Percentiles rank a stretch among this genome's conserved stretches.
Evolutionary conservation across 2,797 vertebrate genomes (phyloP).

Genomic region (Knipowitschia caucasica): DNA sequence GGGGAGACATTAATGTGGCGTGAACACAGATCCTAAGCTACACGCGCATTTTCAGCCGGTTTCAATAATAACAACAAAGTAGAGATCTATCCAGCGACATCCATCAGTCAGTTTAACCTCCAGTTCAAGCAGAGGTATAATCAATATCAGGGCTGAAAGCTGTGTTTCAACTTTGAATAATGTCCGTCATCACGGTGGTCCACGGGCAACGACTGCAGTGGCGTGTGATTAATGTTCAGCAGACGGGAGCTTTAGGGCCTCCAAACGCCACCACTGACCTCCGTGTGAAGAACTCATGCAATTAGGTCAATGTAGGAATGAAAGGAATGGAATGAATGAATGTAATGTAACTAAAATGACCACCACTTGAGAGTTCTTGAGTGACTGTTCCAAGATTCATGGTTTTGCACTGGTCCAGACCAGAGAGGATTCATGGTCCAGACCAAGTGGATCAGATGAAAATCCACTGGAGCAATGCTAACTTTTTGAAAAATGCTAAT

Average conservation of each 20-base stretch:
- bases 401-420: too few species aligned
- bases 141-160: slow-evolving; percentile 53
- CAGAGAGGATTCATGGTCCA: too few species aligned
- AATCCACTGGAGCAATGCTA: too few species aligned
- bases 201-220: slow-evolving; percentile 29
- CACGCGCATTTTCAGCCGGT: slow-evolving; percentile 21
- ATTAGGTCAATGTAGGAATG: slow-evolving; percentile 5
- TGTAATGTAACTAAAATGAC: too few species aligned
- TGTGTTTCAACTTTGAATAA: slow-evolving; percentile 46
- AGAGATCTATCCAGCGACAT: slow-evolving; percentile 1
- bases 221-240: slow-evolving; percentile 5
- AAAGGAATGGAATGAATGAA: too few species aligned
- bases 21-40: too few species aligned
- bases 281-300: background rate
- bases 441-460: too few species aligned
- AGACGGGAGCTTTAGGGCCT: slow-evolving; percentile 1
- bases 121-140: slow-evolving; percentile 54
- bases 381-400: too few species aligned
- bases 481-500: too few species aligned
- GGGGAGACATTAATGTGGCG: too few species aligned
- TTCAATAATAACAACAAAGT: background rate
- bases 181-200: slow-evolving; percentile 58
- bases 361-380: too few species aligned
- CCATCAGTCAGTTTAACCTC: slow-evolving; percentile 39
- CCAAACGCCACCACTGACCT: background rate